A percentile compares a stretch with the other conserved stretches of the same genome.
phyloP scores from a whole-genome alignment of 2,888 invertebrate species.

The Melanargia galathea region DNA sequence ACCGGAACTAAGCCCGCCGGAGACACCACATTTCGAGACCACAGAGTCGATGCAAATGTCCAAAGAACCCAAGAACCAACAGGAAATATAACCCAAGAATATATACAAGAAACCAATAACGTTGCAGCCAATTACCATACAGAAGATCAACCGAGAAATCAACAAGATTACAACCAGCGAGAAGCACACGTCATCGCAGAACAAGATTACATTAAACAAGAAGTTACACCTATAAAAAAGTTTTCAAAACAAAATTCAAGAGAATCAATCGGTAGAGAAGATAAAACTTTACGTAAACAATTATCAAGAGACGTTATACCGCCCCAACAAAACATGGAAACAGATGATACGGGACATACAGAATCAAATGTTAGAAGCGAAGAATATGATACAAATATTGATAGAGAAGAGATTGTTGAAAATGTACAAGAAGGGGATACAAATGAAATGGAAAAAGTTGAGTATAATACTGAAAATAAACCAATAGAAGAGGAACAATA shows the following conservation, averaged over 20 bases:
- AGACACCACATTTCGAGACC: slow-evolving; percentile 59
- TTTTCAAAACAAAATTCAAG: slow-evolving; percentile 40
- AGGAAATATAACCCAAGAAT: slow-evolving; percentile 53
- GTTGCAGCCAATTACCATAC: slow-evolving; percentile 16
- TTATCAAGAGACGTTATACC: slow-evolving; percentile 23
- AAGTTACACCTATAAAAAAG: slow-evolving; percentile 12
- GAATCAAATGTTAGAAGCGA: slow-evolving; percentile 28
- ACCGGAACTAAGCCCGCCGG: slow-evolving; percentile 72
- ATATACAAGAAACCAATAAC: slow-evolving; percentile 37
- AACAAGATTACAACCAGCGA: slow-evolving; percentile 7
- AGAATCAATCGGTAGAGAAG: slow-evolving; percentile 30
- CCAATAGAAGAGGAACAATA: slow-evolving; percentile 24
- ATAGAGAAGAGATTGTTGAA: slow-evolving; percentile 32
- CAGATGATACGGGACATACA: slow-evolving; percentile 28
- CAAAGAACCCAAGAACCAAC: slow-evolving; percentile 50
- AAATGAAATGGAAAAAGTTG: slow-evolving; percentile 36
- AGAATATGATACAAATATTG: slow-evolving; percentile 35
- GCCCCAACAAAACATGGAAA: slow-evolving; percentile 23
- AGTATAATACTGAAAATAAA: slow-evolving; percentile 21
- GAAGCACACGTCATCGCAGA: slow-evolving; percentile 10
- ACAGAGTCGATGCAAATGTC: slow-evolving; percentile 49
- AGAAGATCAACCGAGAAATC: neutral
- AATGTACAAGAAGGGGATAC: slow-evolving; percentile 35
- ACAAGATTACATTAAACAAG: slow-evolving; percentile 1
- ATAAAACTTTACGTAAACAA: slow-evolving; percentile 25